Evolutionary conservation across 1,140 invertebrate species (phyloP), one percentile per base, ranked within the genome.

Genomic region (Pseudomyrmex pallidus): DNA sequence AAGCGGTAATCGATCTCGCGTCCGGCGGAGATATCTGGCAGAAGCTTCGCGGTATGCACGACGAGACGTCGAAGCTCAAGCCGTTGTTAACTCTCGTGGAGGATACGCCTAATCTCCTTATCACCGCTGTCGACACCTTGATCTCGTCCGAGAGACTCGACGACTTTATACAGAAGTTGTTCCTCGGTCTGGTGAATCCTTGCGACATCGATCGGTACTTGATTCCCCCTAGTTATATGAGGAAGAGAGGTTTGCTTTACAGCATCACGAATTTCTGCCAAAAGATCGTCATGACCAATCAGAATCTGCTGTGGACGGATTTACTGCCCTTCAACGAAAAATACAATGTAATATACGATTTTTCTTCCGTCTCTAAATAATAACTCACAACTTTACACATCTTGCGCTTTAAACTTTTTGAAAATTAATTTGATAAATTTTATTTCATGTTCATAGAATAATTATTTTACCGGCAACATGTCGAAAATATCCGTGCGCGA

Each of bases 201-300:
- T 94, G 93, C 62, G 89, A 93, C 63, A 87, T 94, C 44, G 90
- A 93, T 57, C 92, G 90, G 67, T 93, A 92, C 76, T 85, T 94
- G n/a, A 93, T 92, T 57, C 88, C 90, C n/a, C 90, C 93, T 0
- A 85, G 62, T 8, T 93, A 90, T 56, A 86, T 93, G 7, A 88
- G 90, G 66, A 92, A 93, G 61, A 93, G 91, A 20, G 86, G 87
- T 5, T 84, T 93, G 54, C 70, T 92, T 17, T 88, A 88, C 1
- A 93, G 91, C 48, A 87, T 94, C 59, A 86, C 88, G 7, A 92
- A 91, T 70, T 91, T 93, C 52, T 94, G 93, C 76, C 88, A 91
- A 22, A 91, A 92, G 54, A 64, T 93, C 63, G 63, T 92, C 0
- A n/a, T 74, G 15, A 64, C 44, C 0, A 74, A 88, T 2, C 62